A percentile compares a stretch with the other conserved stretches of the same genome.
Evolutionary conservation across 2,797 vertebrate species (phyloP).

Genomic region (Chloroceryle inda): DNA sequence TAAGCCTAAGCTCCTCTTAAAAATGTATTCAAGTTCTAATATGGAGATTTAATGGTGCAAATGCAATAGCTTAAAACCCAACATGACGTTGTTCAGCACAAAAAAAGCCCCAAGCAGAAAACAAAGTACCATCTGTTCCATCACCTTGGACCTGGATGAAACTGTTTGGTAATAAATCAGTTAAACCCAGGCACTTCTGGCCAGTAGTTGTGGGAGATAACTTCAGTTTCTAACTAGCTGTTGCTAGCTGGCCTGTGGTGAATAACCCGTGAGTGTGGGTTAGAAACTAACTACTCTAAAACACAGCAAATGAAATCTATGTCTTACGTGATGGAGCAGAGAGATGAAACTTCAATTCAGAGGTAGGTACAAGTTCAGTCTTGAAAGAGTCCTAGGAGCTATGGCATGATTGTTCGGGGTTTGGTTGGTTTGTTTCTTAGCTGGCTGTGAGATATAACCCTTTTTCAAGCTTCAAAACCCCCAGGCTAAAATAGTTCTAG

Average conservation of each 20-base stretch:
- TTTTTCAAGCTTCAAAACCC: neutral
- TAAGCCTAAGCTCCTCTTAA: neutral
- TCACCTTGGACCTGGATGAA: neutral
- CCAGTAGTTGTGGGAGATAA: neutral
- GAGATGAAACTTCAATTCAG: neutral
- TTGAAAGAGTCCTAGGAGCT: neutral
- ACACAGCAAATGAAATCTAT: neutral
- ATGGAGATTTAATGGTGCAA: neutral
- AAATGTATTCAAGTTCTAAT: neutral
- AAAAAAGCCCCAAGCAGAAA: neutral
- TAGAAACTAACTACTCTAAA: neutral
- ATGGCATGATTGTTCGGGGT: neutral
- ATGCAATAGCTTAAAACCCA: neutral
- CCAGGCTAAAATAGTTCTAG: neutral
- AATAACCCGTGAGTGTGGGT: neutral
- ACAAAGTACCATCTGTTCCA: neutral
- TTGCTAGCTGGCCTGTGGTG: neutral
- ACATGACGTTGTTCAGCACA: neutral
- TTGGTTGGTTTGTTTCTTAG: neutral
- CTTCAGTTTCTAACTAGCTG: neutral
- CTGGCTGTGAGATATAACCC: neutral
- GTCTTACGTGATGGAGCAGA: neutral
- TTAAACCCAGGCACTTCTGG: neutral
- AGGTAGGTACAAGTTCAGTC: constrained; percentile 23
- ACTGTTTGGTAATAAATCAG: neutral